A percentile compares a stretch with the other conserved stretches of the same genome.
Evolutionary conservation across 2,113 vertebrate species (phyloP).

Genomic region (Nycticryphes semicollaris): DNA sequence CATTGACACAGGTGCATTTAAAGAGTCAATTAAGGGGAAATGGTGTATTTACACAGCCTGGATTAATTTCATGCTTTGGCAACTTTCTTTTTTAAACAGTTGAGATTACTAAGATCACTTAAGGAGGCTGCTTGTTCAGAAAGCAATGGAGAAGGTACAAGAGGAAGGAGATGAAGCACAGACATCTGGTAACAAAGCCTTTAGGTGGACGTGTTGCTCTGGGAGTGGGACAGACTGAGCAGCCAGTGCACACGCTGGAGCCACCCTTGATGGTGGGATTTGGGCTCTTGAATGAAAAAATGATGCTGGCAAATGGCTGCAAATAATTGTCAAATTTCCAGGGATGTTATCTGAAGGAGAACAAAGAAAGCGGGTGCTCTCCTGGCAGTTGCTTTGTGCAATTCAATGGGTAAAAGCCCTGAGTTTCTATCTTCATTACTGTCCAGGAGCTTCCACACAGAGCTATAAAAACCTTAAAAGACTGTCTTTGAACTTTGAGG

Average conservation of each 20-base stretch:
- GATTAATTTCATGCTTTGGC: not conserved
- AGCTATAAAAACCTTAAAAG: not conserved
- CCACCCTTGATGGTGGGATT: not conserved
- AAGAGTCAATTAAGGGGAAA: constrained; percentile 64
- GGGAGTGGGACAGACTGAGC: not conserved
- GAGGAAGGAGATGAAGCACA: not conserved
- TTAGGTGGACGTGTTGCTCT: not conserved
- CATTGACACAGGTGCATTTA: constrained; percentile 45
- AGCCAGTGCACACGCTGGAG: not conserved
- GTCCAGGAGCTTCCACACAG: not conserved
- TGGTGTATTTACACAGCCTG: constrained; percentile 33
- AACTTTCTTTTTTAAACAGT: constrained; percentile 26
- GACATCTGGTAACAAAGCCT: not conserved
- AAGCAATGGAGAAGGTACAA: not conserved
- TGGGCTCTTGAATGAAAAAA: not conserved
- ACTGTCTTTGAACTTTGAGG: not conserved
- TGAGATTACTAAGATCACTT: not conserved
- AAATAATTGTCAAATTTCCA: not conserved
- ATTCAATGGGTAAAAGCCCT: not conserved
- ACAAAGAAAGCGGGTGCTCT: not conserved
- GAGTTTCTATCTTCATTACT: not conserved
- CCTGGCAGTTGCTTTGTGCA: not conserved
- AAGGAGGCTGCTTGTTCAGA: not conserved
- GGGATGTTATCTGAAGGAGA: not conserved
- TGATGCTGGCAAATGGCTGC: not conserved